Base-by-base conservation (phyloP, 2,797 vertebrate species). In the Eidolon dupreanum region DNA sequence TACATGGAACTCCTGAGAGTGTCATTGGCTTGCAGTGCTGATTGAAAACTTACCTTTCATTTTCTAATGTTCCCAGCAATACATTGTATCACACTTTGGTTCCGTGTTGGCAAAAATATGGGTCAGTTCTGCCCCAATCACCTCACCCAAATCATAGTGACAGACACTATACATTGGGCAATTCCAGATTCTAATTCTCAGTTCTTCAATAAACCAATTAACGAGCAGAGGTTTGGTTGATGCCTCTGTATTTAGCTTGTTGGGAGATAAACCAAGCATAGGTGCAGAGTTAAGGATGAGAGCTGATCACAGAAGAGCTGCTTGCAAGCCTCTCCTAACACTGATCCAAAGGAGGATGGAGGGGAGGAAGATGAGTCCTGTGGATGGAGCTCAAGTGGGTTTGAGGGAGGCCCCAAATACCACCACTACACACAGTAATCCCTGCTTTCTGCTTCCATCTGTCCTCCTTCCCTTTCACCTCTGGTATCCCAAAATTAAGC, bases 11-110 rank as follows among this genome's bases (percentile, higher is more conserved):
- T 97, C 93, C 85, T 15, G 5, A 89, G 33, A 97, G 43, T 43
- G 97, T 96, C 91, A 84, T 89, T 84, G 13, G 95, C 97, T 97
- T 96, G 57, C 83, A 81, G 83, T 95, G 79, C 82, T 73, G 9
- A 97, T 71, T 46, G 61, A 98, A 97, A 97, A 95, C 92, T 84
- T 97, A 95, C 73, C 85, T 97, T 94, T 82, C 79, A 90, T 98
- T 97, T 95, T 93, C 66, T 78, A 71, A 90, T 24, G 63, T 57
- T 85, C 63, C 66, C 75, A 90, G 86, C 12, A 57, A 55, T 77
- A 63, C 43, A 70, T 59, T 73, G 43, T 13, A 73, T 63, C 93
- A 84, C 59, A 88, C 33, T 88, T 55, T 66, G 79, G 24, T 53
- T 93, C 10, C 33, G 65, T 20, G 41, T 74, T 93, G 83, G 82